Conservation (phyloP, 1,140 invertebrate species). For the Helicorthomorpha holstii region DNA sequence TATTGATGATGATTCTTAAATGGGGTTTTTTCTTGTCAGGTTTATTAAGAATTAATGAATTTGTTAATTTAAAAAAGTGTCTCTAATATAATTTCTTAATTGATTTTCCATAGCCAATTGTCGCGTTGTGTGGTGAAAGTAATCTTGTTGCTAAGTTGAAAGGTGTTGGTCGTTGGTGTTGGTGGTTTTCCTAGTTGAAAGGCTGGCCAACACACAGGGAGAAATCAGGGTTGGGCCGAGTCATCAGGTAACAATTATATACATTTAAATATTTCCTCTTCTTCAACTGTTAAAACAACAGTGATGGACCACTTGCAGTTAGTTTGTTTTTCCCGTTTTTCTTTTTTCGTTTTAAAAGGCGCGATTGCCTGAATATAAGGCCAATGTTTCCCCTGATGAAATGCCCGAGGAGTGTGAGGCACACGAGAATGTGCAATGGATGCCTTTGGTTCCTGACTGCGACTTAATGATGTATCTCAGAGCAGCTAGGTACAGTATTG, state of each 20-base stretch:
- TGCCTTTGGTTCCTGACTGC: constrained; percentile 74
- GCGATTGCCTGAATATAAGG: constrained; percentile 58
- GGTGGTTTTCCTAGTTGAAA: too few species aligned
- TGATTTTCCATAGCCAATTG: too few species aligned
- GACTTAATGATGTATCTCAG: constrained; percentile 94
- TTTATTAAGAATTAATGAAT: too few species aligned
- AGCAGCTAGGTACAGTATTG: constrained; percentile 56
- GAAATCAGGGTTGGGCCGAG: constrained; percentile 87
- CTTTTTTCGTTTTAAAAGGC: constrained; percentile 32
- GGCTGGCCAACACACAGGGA: constrained; percentile 67
- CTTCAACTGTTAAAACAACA: not conserved
- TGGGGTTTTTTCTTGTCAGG: too few species aligned
- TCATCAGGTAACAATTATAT: constrained; percentile 51
- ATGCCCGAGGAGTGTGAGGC: constrained; percentile 54
- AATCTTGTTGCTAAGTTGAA: too few species aligned
- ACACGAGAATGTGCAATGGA: constrained; percentile 81
- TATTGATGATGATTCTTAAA: too few species aligned
- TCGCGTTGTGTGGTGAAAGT: too few species aligned
- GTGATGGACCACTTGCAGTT: too few species aligned
- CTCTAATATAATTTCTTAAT: too few species aligned
- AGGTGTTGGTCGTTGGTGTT: too few species aligned
- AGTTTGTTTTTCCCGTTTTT: not conserved
- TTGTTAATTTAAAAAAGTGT: too few species aligned
- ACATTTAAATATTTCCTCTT: not conserved
- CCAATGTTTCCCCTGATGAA: constrained; percentile 38